Percentiles rank a stretch among this genome's conserved stretches.
Evolutionary conservation across 2,888 invertebrate species (phyloP).

Genomic region (Meiosimyza platycephala): DNA sequence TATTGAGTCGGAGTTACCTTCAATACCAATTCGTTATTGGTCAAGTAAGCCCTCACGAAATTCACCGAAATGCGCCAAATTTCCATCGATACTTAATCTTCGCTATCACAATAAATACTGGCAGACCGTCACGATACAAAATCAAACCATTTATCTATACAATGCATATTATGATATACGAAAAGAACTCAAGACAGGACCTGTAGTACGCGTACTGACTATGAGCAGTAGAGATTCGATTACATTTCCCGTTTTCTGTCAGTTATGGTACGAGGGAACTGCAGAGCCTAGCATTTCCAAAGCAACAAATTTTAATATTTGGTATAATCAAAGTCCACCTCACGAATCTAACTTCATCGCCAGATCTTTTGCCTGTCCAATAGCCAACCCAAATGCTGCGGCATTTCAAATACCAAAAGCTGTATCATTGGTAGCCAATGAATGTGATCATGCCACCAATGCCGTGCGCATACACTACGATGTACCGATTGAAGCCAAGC

Average conservation of each 20-base stretch:
- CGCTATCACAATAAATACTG: constrained; percentile 94
- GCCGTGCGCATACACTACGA: constrained; percentile 84
- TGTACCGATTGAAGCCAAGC: constrained; percentile 67
- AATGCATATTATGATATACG: constrained; percentile 89
- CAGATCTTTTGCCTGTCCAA: constrained; percentile 85
- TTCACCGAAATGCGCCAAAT: constrained; percentile 77
- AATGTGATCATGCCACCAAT: constrained; percentile 85
- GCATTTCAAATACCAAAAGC: constrained; percentile 59
- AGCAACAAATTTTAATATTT: constrained; percentile 82
- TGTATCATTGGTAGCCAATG: constrained; percentile 77
- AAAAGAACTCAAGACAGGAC: constrained; percentile 75
- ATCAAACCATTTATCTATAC: constrained; percentile 87
- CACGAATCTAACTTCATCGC: constrained; percentile 86
- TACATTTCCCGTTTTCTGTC: constrained; percentile 75
- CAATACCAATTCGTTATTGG: constrained; percentile 85
- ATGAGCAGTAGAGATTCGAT: constrained; percentile 90
- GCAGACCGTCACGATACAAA: constrained; percentile 82
- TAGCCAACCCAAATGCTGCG: constrained; percentile 71
- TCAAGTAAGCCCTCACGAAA: constrained; percentile 71
- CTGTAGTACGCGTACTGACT: constrained; percentile 82
- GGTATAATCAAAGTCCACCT: constrained; percentile 91
- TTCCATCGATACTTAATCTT: constrained; percentile 85
- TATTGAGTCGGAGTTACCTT: constrained; percentile 80
- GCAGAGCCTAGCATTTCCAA: constrained; percentile 81
- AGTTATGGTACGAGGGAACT: constrained; percentile 82